Conservation (phyloP, 2,888 invertebrate species). For the Trachelus stipa region DNA sequence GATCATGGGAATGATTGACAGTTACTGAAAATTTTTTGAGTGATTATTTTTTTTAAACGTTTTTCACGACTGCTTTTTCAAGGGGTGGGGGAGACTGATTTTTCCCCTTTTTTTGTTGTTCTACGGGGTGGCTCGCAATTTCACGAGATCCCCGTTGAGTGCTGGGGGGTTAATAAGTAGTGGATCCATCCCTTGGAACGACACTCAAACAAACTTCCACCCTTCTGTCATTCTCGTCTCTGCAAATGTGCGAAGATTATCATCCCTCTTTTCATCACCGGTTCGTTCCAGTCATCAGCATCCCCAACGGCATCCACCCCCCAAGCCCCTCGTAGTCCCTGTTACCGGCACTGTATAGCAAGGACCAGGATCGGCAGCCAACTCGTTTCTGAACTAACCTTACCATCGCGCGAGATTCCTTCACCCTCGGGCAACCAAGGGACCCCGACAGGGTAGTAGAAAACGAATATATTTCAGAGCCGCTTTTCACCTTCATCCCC, state of each 20-base stretch:
- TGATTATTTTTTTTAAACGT: neutral
- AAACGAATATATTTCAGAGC: constrained; percentile 7
- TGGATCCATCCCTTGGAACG: neutral
- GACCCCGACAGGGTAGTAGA: constrained; percentile 3
- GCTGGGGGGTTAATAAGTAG: neutral
- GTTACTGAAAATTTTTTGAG: neutral
- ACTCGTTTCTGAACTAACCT: neutral
- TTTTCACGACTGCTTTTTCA: too few species aligned
- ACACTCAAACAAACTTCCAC: neutral
- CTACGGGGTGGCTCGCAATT: neutral
- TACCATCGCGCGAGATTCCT: neutral
- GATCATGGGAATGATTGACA: neutral
- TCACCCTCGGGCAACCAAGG: neutral
- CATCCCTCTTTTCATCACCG: neutral
- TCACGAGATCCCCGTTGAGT: neutral
- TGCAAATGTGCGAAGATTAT: constrained; percentile 3
- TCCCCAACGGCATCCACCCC: neutral
- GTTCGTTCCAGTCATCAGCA: constrained; percentile 6
- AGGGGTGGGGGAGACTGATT: neutral
- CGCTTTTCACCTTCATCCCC: neutral
- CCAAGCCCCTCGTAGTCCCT: neutral
- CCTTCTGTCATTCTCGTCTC: neutral
- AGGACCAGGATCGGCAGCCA: neutral
- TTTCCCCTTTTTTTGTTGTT: neutral
- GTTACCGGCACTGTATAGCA: neutral